Base-by-base conservation (phyloP, 2,797 vertebrate species). In the Tarsius wallacei region DNA sequence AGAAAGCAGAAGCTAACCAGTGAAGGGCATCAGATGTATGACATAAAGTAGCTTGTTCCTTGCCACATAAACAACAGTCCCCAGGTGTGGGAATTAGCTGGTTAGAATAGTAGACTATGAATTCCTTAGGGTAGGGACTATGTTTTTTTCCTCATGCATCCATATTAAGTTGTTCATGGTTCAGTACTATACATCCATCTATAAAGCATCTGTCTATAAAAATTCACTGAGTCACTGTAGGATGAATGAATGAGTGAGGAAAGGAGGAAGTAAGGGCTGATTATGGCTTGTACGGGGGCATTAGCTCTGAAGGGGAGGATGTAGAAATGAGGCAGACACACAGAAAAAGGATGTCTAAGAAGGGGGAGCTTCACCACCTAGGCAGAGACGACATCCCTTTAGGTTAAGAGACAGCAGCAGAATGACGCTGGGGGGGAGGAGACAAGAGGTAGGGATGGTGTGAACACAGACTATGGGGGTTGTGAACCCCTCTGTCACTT, bases 261-360 rank as follows among this genome's bases (percentile, higher is more conserved):
- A 61, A 21, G 5, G 1, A 15, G 15, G 26, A n/a, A 0, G 5
- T 17, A 33, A 71, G 0, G 5, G 59, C 11, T 42, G 82, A 7
- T 26, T 16, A 5, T 1, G 4, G 42, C 59, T 14, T 59, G 31
- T 33, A 21, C 3, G 0, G 2, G 0, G 76, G 33, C 10, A 1
- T 42, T 24, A 16, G n/a, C 57, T 9, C 28, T 16, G 49, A 71
- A 33, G 14, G 14, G 9, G 16, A 17, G 5, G 0, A 13, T 42
- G 55, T 17, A 74, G 55, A 57, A 53, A 19, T 1, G 2, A 64
- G n/a, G 7, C 1, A 5, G 47, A 33, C 33, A 31, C 9, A 5
- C 1, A 1, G 36, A 63, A 42, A 33, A 13, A 59, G 2, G 17
- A 24, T 73, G 53, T 94, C 42, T 36, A n/a, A 51, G 8, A 28